Percentiles rank a stretch among this genome's conserved stretches.
These are phyloP conservation scores for Archilochus colubris DNA, from an alignment of 2,113 vertebrate genomes.

Conservation along the genomic window DNA sequence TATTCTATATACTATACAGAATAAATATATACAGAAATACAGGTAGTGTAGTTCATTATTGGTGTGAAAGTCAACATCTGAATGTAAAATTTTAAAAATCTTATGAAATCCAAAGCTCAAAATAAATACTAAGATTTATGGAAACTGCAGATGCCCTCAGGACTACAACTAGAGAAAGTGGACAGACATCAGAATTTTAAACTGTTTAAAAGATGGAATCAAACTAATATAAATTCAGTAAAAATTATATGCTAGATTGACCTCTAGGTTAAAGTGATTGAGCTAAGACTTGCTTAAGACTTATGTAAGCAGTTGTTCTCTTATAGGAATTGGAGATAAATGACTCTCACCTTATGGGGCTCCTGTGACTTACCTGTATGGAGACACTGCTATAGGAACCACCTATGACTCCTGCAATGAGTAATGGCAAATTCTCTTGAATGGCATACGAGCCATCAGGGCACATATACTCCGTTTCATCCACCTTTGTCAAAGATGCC, in stretches of 20 bases:
- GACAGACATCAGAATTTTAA: background rate
- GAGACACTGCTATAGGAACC: conserved; percentile 98
- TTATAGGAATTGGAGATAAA: background rate
- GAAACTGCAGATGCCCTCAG: background rate
- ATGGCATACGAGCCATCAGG: conserved; percentile 95
- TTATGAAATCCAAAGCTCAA: background rate
- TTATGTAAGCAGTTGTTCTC: background rate
- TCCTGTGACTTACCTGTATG: conserved; percentile 89
- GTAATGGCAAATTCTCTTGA: conserved; percentile 92
- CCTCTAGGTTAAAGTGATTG: background rate
- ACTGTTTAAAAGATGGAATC: background rate
- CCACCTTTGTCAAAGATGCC: conserved; percentile 97
- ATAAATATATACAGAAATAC: background rate
- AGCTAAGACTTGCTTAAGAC: background rate
- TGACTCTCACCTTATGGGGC: background rate
- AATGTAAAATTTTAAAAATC: background rate
- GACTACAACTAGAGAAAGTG: background rate
- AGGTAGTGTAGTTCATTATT: background rate
- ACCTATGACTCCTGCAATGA: conserved; percentile 94
- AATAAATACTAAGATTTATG: background rate
- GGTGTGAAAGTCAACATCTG: background rate
- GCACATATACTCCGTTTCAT: conserved; percentile 98
- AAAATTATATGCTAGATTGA: background rate
- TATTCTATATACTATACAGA: no score
- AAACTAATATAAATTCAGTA: background rate